These are phyloP conservation scores for Plagiodera versicolora DNA, from an alignment of 2,888 invertebrate genomes.

Conservation along the genomic window DNA sequence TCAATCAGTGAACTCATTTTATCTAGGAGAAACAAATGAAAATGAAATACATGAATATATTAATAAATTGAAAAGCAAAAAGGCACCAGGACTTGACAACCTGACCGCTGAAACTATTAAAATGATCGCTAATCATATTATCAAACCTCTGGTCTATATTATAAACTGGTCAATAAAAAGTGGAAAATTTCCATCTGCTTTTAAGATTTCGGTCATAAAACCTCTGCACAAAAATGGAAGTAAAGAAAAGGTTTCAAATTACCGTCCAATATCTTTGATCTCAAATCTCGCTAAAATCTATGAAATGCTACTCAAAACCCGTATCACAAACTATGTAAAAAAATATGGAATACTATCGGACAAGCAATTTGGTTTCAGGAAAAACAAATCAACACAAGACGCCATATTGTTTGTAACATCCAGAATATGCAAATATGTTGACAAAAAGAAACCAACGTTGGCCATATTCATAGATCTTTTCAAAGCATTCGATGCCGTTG, in stretches of 20 bases:
- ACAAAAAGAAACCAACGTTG: constrained; percentile 3
- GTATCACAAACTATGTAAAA: constrained; percentile 4
- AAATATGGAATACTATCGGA: constrained; percentile 11
- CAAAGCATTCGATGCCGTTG: constrained; percentile 3
- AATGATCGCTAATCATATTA: not conserved
- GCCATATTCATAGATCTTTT: constrained; percentile 7
- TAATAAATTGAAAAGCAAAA: constrained; percentile 3
- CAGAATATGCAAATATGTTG: constrained; percentile 5
- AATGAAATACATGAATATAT: constrained; percentile 33
- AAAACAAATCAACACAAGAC: constrained; percentile 3
- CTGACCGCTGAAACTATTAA: constrained; percentile 5
- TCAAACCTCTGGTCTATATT: constrained; percentile 1
- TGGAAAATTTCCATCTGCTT: not conserved
- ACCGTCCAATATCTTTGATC: constrained; percentile 17
- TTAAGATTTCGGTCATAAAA: constrained; percentile 6
- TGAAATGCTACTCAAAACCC: constrained; percentile 10
- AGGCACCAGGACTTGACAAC: constrained; percentile 9
- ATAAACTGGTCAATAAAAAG: constrained; percentile 2
- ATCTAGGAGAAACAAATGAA: not conserved
- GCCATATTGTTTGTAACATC: not conserved
- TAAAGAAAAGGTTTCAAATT: constrained; percentile 5
- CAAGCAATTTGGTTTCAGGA: constrained; percentile 14
- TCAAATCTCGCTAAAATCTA: constrained; percentile 9
- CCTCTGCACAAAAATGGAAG: constrained; percentile 15
- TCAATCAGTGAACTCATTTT: not conserved